These are phyloP conservation scores for Chouioia cunea DNA, from an alignment of 2,888 invertebrate genomes.

Conservation along the genomic window DNA sequence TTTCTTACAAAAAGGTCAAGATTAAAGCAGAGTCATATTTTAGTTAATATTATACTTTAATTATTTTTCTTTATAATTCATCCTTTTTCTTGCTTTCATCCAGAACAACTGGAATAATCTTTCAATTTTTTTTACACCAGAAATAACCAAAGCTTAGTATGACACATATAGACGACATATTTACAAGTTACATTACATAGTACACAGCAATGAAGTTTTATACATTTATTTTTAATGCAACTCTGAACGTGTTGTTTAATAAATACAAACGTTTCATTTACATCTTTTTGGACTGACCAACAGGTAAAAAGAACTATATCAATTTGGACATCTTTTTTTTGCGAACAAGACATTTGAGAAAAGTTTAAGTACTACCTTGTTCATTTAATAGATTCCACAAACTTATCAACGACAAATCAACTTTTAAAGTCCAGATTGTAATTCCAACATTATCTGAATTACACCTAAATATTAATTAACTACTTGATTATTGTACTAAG, in stretches of 20 bases:
- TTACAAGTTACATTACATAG: constrained; percentile 65
- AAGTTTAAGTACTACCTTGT: constrained; percentile 13
- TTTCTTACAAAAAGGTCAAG: constrained; percentile 28
- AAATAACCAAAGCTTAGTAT: constrained; percentile 62
- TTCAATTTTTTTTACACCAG: constrained; percentile 57
- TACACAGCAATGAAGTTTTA: constrained; percentile 62
- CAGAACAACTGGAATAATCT: constrained; percentile 54
- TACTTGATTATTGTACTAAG: constrained; percentile 15
- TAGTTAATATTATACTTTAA: constrained; percentile 61
- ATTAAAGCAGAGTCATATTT: constrained; percentile 50
- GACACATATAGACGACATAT: constrained; percentile 62
- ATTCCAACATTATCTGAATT: neutral
- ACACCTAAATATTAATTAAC: constrained; percentile 2
- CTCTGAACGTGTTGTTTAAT: constrained; percentile 28
- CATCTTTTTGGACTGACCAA: constrained; percentile 17
- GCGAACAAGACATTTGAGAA: neutral
- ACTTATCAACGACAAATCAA: constrained; percentile 7
- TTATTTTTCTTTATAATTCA: constrained; percentile 55
- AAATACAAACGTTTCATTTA: constrained; percentile 37
- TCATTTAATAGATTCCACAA: constrained; percentile 20
- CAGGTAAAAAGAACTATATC: constrained; percentile 12
- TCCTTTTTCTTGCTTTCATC: constrained; percentile 54
- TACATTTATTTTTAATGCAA: constrained; percentile 56
- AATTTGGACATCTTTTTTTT: neutral
- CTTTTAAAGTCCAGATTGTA: constrained; percentile 11